These are phyloP conservation scores for Pelmatolapia mariae DNA, from an alignment of 2,113 vertebrate genomes.

Conservation along the genomic window DNA sequence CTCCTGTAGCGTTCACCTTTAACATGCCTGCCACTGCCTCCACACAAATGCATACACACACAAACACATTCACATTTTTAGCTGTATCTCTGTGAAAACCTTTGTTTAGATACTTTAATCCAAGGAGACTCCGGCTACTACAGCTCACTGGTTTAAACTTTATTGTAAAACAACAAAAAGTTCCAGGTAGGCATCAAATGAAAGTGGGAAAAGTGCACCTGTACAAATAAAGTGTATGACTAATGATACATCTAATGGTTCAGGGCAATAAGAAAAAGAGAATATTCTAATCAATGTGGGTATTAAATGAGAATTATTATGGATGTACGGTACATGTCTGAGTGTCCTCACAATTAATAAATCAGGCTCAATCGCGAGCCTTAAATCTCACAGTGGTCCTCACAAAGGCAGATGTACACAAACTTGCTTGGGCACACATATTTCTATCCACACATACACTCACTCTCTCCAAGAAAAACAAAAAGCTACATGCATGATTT, in stretches of 20 bases:
- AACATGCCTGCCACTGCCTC: neutral
- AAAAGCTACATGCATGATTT: slow-evolving; percentile 22
- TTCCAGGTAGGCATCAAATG: neutral
- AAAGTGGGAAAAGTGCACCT: neutral
- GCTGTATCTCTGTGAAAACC: neutral
- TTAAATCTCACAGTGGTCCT: neutral
- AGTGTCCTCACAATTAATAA: neutral
- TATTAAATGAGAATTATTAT: neutral
- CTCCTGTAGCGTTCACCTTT: neutral
- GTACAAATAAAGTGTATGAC: neutral
- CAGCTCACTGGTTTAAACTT: neutral
- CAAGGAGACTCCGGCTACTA: neutral
- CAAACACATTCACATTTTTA: neutral
- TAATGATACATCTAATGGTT: neutral
- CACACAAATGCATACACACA: neutral
- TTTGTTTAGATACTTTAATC: neutral
- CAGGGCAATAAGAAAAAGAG: neutral
- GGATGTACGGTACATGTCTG: neutral
- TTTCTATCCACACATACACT: neutral
- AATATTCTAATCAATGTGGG: neutral
- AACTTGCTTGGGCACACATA: neutral
- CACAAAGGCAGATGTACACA: neutral
- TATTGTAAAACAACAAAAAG: neutral
- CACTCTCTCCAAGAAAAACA: neutral
- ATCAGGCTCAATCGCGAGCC: neutral